phyloP scores from a whole-genome alignment of 2,888 invertebrate species.

The Venusia cambrica region DNA sequence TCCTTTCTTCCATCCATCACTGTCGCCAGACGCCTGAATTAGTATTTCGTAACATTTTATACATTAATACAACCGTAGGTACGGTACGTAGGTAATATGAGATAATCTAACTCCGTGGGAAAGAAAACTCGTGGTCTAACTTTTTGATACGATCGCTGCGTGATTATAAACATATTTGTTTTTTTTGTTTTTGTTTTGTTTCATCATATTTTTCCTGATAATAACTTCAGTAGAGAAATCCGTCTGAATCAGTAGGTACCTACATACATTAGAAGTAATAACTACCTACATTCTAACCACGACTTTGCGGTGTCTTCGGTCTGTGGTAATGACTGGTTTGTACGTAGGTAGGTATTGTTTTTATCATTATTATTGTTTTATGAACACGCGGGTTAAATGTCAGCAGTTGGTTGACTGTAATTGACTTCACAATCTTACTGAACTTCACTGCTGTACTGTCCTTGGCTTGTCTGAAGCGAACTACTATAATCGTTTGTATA shows the following conservation, averaged over 20 bases:
- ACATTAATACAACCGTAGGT: constrained; percentile 10
- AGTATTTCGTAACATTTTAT: constrained; percentile 26
- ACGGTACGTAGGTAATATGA: too few relatives aligned
- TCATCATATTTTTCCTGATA: constrained; percentile 6
- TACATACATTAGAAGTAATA: constrained; percentile 10
- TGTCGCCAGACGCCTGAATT: constrained; percentile 29
- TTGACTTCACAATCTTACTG: not conserved
- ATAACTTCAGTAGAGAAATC: constrained; percentile 20
- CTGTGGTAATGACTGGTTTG: constrained; percentile 31
- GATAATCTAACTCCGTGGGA: constrained; percentile 31
- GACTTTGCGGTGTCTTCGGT: constrained; percentile 35
- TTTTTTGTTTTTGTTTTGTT: constrained; percentile 4
- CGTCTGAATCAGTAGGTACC: constrained; percentile 7
- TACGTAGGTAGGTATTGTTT: constrained; percentile 33
- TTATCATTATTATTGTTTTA: constrained; percentile 37
- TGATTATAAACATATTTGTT: constrained; percentile 22
- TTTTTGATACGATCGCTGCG: constrained; percentile 27
- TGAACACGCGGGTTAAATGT: constrained; percentile 49
- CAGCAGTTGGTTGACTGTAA: constrained; percentile 33
- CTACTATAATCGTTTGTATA: too few relatives aligned
- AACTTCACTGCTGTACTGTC: constrained; percentile 1
- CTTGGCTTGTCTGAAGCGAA: constrained; percentile 3
- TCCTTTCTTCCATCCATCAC: constrained; percentile 32
- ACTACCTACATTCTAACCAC: constrained; percentile 20
- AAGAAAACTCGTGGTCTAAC: constrained; percentile 19